These are phyloP conservation scores for Eurois occulta DNA, from an alignment of 2,888 invertebrate genomes.

Conservation along the genomic window DNA sequence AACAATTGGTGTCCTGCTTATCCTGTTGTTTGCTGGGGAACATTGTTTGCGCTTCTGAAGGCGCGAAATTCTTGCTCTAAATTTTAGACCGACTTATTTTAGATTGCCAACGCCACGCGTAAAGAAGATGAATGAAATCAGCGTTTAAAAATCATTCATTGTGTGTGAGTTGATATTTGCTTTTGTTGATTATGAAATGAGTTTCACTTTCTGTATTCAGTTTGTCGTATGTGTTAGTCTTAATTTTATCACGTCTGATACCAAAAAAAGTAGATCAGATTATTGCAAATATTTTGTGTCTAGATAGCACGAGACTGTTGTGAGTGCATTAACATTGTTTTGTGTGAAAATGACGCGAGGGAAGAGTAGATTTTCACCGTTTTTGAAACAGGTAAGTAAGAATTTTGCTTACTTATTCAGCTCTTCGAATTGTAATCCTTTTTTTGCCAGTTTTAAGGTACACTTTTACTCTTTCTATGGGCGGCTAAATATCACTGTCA, in stretches of 20 bases:
- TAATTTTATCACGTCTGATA: slow-evolving; percentile 55
- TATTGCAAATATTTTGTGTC: slow-evolving; percentile 26
- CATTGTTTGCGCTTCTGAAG: too few species aligned
- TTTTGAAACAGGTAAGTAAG: slow-evolving; percentile 53
- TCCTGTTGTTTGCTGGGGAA: too few species aligned
- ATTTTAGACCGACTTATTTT: not conserved
- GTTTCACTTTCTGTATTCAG: slow-evolving; percentile 7
- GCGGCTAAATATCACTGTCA: not conserved
- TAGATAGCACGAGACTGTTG: not conserved
- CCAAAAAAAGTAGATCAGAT: slow-evolving; percentile 36
- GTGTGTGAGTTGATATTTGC: not conserved
- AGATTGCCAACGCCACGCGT: not conserved
- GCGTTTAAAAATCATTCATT: not conserved
- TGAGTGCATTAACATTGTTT: not conserved
- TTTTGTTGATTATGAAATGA: not conserved
- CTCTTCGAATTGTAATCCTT: not conserved
- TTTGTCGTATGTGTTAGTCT: slow-evolving; percentile 4
- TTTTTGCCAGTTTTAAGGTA: not conserved
- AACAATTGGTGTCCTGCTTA: too few species aligned
- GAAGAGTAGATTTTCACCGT: slow-evolving; percentile 41
- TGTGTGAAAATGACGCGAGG: slow-evolving; percentile 26
- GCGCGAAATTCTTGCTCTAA: too few species aligned
- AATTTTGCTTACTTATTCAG: not conserved
- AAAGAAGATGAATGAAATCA: not conserved
- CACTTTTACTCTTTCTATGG: not conserved